These are phyloP conservation scores for Acipenser transmontanus DNA, from an alignment of 2,797 vertebrate genomes.

Conservation along the genomic window DNA sequence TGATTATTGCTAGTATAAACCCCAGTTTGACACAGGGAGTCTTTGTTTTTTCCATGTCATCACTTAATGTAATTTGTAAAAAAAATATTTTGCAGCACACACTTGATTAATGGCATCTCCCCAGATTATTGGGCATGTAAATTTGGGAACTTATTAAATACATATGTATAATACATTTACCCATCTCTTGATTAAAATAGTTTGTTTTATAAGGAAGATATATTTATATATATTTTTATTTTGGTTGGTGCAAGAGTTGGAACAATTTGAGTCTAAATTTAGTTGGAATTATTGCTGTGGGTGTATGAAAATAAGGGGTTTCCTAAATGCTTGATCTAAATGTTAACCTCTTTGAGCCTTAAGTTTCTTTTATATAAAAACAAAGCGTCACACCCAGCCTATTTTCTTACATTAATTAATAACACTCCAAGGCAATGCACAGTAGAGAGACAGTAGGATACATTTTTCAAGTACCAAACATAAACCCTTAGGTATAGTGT, in stretches of 20 bases:
- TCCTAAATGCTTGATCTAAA: too few relatives aligned
- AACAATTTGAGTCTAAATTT: too few relatives aligned
- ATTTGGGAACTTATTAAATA: constrained; percentile 64
- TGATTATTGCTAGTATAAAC: constrained; percentile 76
- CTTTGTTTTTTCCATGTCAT: constrained; percentile 16
- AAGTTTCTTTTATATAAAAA: too few relatives aligned
- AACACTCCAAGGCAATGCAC: background rate
- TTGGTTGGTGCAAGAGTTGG: constrained; percentile 43
- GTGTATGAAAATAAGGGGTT: background rate
- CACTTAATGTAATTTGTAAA: constrained; percentile 18
- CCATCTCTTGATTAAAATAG: too few relatives aligned
- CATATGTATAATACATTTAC: too few relatives aligned
- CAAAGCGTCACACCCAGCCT: too few relatives aligned
- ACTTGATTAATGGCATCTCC: constrained; percentile 81
- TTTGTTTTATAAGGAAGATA: constrained; percentile 27
- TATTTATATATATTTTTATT: constrained; percentile 23
- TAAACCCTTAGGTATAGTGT: constrained; percentile 22
- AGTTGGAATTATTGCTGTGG: background rate
- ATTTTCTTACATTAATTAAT: background rate
- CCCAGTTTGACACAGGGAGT: constrained; percentile 50
- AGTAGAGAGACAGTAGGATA: constrained; percentile 49
- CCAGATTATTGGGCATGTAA: constrained; percentile 49
- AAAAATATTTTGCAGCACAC: constrained; percentile 59
- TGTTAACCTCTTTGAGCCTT: too few relatives aligned
- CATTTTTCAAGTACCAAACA: constrained; percentile 48